Conservation (phyloP, 2,113 vertebrate species). For the Pterocles gutturalis region DNA sequence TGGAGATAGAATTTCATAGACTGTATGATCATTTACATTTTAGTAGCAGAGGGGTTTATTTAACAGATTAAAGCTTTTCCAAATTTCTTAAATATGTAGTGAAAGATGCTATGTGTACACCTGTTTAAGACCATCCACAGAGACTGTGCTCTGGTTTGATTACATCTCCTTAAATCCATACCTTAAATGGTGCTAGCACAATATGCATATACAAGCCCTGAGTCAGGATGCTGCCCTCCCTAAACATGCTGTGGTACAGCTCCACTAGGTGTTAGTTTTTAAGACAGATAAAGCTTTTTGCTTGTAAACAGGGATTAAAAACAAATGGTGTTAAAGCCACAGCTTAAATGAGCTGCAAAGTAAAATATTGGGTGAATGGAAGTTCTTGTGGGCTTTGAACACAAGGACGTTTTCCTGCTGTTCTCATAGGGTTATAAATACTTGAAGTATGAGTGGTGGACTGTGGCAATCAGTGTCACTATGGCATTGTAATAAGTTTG, state of each 20-base stretch:
- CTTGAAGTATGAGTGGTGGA: background rate
- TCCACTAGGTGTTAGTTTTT: background rate
- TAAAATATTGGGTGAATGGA: background rate
- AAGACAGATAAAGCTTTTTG: constrained; percentile 16
- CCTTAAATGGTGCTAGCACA: background rate
- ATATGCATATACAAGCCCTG: accelerated
- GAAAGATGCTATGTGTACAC: accelerated
- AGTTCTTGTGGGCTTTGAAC: background rate
- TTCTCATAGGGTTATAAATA: background rate
- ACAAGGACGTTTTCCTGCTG: background rate
- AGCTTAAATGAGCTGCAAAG: constrained; percentile 15
- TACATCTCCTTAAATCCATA: background rate
- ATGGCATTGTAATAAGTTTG: accelerated
- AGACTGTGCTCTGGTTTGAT: background rate
- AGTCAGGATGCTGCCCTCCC: background rate
- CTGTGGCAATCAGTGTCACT: accelerated
- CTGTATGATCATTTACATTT: background rate
- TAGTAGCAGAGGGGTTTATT: background rate
- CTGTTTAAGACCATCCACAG: background rate
- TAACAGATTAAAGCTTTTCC: background rate
- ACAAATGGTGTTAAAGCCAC: background rate
- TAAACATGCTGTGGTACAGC: background rate
- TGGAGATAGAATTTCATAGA: background rate
- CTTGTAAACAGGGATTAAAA: constrained; percentile 44
- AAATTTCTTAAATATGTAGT: background rate